Percentiles rank a stretch among this genome's conserved stretches.
Conservation (phyloP, 2,113 vertebrate species). For the Embiotoca jacksoni region DNA sequence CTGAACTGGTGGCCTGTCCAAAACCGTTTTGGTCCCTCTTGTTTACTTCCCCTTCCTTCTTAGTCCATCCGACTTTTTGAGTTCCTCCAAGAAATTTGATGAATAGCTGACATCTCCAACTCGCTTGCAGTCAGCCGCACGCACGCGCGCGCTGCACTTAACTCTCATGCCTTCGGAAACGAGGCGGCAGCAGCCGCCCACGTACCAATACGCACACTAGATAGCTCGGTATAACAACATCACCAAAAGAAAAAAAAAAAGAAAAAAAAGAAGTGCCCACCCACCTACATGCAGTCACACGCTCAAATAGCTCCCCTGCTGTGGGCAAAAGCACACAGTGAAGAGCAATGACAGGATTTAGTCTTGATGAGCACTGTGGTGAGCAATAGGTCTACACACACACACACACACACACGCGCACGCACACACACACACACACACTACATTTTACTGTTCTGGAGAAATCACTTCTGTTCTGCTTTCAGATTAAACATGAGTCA, state of each 20-base stretch:
- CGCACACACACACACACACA: background rate
- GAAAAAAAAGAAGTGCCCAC: conserved; percentile 38
- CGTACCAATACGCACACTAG: conserved; percentile 6
- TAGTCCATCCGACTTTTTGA: background rate
- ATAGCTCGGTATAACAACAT: conserved; percentile 48
- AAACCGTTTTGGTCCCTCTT: background rate
- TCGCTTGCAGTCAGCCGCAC: background rate
- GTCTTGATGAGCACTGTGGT: conserved; percentile 28
- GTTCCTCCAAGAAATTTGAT: background rate
- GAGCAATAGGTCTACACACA: conserved; percentile 15
- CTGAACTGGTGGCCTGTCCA: conserved; percentile 6
- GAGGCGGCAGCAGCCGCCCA: conserved; percentile 58
- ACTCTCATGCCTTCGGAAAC: conserved; percentile 38
- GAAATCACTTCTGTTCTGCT: conserved; percentile 48
- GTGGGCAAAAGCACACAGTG: conserved; percentile 47
- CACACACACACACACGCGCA: background rate
- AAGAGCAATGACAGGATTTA: conserved; percentile 16
- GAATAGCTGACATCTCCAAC: conserved; percentile 13
- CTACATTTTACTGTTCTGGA: background rate
- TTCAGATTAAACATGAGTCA: conserved; percentile 60
- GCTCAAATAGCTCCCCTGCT: conserved; percentile 58
- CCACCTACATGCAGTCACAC: conserved; percentile 52
- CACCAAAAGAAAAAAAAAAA: conserved; percentile 19
- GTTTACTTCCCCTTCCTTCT: background rate
- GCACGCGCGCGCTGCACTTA: background rate